These are phyloP conservation scores for Phytoseiulus persimilis DNA, from an alignment of 2,888 invertebrate genomes.

Conservation along the genomic window DNA sequence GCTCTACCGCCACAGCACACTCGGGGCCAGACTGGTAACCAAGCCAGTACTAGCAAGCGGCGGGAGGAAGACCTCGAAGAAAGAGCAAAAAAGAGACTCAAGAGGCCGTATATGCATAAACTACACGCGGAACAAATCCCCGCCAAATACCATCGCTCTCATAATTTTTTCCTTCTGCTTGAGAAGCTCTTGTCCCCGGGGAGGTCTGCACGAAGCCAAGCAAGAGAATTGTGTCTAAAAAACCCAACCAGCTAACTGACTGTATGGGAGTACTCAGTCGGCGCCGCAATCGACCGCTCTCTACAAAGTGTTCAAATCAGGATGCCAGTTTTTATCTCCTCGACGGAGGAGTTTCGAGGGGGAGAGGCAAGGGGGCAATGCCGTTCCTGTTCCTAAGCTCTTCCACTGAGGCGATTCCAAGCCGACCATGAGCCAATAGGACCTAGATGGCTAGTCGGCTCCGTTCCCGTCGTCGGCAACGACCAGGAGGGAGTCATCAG, in stretches of 20 bases:
- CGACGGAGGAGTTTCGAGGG: too few relatives aligned
- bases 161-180: neutral
- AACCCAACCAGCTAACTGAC: neutral
- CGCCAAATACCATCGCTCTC: neutral
- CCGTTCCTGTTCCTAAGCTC: neutral
- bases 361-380: neutral
- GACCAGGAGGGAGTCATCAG: neutral
- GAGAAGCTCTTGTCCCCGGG: neutral
- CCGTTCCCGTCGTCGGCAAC: neutral
- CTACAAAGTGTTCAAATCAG: neutral
- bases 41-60: neutral
- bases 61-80: neutral
- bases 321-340: too few relatives aligned
- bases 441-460: neutral
- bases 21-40: neutral
- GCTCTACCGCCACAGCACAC: too few relatives aligned
- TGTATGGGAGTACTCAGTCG: neutral
- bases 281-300: neutral
- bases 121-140: neutral
- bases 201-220: neutral
- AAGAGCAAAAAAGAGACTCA: neutral
- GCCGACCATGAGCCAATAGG: neutral
- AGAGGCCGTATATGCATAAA: neutral
- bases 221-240: neutral
- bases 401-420: neutral